Conservation (phyloP, 2,113 vertebrate genomes). For the Bothrops jararaca region DNA sequence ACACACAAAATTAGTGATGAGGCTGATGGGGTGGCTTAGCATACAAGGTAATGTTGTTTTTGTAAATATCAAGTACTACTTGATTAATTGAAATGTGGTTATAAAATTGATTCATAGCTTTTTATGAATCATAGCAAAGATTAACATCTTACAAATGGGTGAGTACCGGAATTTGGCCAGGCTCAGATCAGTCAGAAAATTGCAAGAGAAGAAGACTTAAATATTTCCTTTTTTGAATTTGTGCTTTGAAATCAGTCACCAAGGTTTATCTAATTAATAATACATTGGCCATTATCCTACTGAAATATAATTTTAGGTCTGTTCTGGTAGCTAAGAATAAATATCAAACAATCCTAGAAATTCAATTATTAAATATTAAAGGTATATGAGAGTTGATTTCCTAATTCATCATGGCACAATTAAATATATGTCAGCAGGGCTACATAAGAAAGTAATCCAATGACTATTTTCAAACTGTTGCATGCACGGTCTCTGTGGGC, state of each 20-base stretch:
- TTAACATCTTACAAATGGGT: not conserved
- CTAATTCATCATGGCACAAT: not conserved
- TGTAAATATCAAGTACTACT: not conserved
- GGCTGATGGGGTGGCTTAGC: not conserved
- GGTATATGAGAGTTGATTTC: not conserved
- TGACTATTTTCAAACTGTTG: not conserved
- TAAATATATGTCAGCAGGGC: not conserved
- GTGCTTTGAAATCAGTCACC: not conserved
- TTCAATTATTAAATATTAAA: not conserved
- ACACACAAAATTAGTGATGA: not conserved
- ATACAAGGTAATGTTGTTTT: not conserved
- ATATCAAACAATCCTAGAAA: not conserved
- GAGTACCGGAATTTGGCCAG: not conserved
- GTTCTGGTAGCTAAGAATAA: not conserved
- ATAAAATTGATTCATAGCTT: not conserved
- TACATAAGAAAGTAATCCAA: constrained; percentile 4
- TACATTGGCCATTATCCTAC: not conserved
- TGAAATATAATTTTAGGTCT: constrained; percentile 13
- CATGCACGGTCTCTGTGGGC: not conserved
- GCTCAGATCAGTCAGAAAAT: not conserved
- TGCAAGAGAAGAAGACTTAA: fast-evolving
- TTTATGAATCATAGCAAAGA: not conserved
- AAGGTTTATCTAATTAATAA: constrained; percentile 6
- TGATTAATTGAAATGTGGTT: not conserved
- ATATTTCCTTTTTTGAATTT: not conserved